Percentiles rank a stretch among this genome's conserved stretches.
Evolutionary conservation across 2,888 invertebrate genomes (phyloP).

Genomic region (Spilosoma lubricipeda): DNA sequence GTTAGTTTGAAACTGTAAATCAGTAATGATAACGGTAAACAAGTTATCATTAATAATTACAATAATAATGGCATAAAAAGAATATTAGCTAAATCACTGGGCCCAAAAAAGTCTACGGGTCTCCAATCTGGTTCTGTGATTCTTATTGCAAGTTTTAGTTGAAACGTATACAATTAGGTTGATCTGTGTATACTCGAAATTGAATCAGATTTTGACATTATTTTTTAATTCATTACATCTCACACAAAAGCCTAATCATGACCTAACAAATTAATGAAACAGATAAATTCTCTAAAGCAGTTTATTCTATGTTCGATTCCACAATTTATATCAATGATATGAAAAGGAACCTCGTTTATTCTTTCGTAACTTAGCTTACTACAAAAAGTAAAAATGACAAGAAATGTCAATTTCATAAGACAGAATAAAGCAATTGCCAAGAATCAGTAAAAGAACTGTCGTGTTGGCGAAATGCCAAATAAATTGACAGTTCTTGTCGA

Average conservation of each 20-base stretch:
- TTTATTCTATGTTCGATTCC: constrained; percentile 7
- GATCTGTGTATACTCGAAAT: too few relatives aligned
- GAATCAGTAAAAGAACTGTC: constrained; percentile 22
- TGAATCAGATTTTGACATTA: background rate
- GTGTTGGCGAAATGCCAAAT: constrained; percentile 43
- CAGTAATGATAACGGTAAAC: background rate
- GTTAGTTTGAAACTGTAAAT: background rate
- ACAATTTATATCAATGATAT: constrained; percentile 3
- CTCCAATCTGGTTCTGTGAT: too few relatives aligned
- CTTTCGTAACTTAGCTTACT: background rate
- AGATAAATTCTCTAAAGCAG: background rate
- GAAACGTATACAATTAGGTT: too few relatives aligned
- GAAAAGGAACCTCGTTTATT: constrained; percentile 7
- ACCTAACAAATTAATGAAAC: background rate
- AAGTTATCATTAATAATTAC: background rate
- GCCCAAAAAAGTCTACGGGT: too few relatives aligned
- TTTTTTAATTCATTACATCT: too few relatives aligned
- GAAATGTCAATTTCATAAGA: constrained; percentile 39
- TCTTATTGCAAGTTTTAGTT: too few relatives aligned
- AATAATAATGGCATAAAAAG: too few relatives aligned
- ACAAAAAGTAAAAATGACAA: constrained; percentile 27
- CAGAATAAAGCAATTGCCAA: constrained; percentile 37
- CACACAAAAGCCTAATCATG: too few relatives aligned
- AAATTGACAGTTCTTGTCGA: constrained; percentile 46
- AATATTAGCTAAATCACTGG: too few relatives aligned